Evolutionary conservation across 2,113 vertebrate genomes (phyloP).

Genomic region (Myotis brandtii): DNA sequence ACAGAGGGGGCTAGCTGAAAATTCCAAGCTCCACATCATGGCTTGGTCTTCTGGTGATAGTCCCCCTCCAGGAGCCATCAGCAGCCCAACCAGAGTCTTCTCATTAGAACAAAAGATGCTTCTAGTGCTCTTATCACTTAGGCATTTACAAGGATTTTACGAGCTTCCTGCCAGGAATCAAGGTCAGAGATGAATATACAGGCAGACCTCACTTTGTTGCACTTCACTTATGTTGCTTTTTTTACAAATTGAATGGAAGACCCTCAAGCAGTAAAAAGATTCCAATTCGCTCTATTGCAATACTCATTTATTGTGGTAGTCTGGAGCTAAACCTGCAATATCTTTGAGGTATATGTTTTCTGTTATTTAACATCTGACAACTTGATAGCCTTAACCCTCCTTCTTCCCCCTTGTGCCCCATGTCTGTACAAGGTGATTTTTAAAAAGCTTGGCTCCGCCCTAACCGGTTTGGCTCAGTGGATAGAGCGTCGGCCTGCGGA

Average conservation of each 20-base stretch:
- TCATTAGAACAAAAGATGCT: not conserved
- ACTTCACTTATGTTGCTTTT: not conserved
- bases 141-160: not conserved
- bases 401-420: not conserved
- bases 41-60: not conserved
- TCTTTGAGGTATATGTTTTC: not conserved
- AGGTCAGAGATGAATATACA: not conserved
- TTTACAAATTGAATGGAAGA: not conserved
- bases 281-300: not conserved
- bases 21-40: not conserved
- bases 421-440: not conserved
- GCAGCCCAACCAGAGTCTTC: not conserved
- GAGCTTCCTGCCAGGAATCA: not conserved
- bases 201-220: not conserved
- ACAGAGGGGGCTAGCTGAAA: not conserved
- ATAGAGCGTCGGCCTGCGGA: too few relatives aligned
- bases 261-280: not conserved
- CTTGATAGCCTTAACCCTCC: not conserved
- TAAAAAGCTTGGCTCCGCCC: not conserved
- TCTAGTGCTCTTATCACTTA: not conserved
- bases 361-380: not conserved
- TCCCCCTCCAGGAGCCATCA: not conserved
- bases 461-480: too few relatives aligned
- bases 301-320: not conserved
- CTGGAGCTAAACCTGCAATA: not conserved